Evolutionary conservation across 2,113 vertebrate species (phyloP).

Genomic region (Bos taurus): ARS-UCD2.0 NC_037348.1:48704501-48705000

Average conservation of each 20-base stretch:
- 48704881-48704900: neutral
- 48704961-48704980: neutral
- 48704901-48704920: neutral
- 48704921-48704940: neutral
- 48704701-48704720: neutral
- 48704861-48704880: neutral
- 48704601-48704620: neutral
- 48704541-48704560: conserved; percentile 29
- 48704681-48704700: neutral
- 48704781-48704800: neutral
- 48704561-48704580: neutral
- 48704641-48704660: neutral
- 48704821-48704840: neutral
- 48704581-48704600: neutral
- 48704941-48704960: neutral
- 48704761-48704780: neutral
- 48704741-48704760: rapidly evolving
- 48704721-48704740: neutral
- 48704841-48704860: neutral
- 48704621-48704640: neutral
- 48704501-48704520: neutral
- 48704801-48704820: neutral
- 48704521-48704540: neutral
- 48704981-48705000: neutral
- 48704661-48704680: neutral